phyloP scores from a whole-genome alignment of 2,888 invertebrate species.

The Cerceris ruficornis region DNA sequence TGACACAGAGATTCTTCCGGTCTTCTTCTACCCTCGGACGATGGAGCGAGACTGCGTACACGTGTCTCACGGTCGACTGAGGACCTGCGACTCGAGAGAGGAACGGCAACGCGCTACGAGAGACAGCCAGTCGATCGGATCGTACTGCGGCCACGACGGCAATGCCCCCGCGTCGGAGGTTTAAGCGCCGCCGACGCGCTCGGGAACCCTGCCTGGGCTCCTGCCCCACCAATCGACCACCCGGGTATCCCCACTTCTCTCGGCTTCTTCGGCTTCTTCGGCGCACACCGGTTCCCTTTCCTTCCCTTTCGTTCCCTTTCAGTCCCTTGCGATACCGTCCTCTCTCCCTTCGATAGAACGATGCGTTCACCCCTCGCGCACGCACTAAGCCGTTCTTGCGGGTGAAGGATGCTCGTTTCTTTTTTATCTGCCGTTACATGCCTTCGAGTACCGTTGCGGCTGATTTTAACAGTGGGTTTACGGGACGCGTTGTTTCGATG shows the following conservation, averaged over 20 bases:
- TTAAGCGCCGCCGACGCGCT: constrained; percentile 74
- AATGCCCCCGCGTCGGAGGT: constrained; percentile 76
- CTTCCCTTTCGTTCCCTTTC: constrained; percentile 40
- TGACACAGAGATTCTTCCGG: too few relatives aligned
- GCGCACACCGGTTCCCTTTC: constrained; percentile 64
- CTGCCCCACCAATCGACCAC: constrained; percentile 50
- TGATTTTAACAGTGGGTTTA: too few relatives aligned
- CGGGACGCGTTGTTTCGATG: too few relatives aligned
- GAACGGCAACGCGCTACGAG: constrained; percentile 40
- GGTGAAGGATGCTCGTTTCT: not conserved
- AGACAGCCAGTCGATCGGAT: constrained; percentile 63
- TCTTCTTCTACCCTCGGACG: too few relatives aligned
- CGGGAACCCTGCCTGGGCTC: constrained; percentile 67
- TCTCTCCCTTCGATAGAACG: constrained; percentile 15
- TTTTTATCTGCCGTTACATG: not conserved
- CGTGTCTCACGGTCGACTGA: constrained; percentile 31
- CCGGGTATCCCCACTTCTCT: constrained; percentile 58
- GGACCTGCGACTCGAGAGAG: constrained; percentile 7
- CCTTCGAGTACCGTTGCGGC: too few relatives aligned
- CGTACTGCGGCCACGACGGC: constrained; percentile 77
- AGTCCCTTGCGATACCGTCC: constrained; percentile 14
- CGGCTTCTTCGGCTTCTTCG: constrained; percentile 54
- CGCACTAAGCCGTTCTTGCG: not conserved
- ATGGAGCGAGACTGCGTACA: constrained; percentile 22
- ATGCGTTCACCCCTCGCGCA: constrained; percentile 29